Conservation (phyloP, 2,113 vertebrate species). For the Mastomys natalensis region DNA sequence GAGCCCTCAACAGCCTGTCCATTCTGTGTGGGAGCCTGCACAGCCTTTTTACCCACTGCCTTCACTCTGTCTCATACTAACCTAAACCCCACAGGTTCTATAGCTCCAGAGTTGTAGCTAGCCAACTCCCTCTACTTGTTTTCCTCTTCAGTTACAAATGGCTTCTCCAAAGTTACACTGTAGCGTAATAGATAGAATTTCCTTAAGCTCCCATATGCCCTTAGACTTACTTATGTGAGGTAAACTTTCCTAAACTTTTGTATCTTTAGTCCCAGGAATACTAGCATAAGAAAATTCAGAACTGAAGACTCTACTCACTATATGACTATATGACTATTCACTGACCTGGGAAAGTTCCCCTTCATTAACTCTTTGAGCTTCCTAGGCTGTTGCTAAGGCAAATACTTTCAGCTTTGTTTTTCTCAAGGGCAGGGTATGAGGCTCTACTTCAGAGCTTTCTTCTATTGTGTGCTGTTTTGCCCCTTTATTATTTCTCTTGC, state of each 20-base stretch:
- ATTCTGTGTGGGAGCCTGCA: background rate
- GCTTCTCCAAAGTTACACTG: background rate
- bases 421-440: background rate
- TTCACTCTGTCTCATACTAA: background rate
- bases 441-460: background rate
- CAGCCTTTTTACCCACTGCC: background rate
- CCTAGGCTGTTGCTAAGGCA: background rate
- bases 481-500: background rate
- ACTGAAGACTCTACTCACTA: background rate
- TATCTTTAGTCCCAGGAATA: background rate
- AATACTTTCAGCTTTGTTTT: background rate
- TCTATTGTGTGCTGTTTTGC: background rate
- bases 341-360: background rate
- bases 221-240: background rate
- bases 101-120: background rate
- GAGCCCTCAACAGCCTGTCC: background rate
- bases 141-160: background rate
- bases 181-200: background rate
- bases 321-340: background rate
- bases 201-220: background rate
- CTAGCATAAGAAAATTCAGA: background rate
- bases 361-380: background rate
- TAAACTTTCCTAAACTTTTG: background rate
- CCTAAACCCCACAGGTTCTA: background rate
- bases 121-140: background rate